Evolutionary conservation across 1,140 invertebrate species (phyloP), one percentile per base, ranked within the genome.

Genomic region (Brachionus asplanchnoidis): DNA sequence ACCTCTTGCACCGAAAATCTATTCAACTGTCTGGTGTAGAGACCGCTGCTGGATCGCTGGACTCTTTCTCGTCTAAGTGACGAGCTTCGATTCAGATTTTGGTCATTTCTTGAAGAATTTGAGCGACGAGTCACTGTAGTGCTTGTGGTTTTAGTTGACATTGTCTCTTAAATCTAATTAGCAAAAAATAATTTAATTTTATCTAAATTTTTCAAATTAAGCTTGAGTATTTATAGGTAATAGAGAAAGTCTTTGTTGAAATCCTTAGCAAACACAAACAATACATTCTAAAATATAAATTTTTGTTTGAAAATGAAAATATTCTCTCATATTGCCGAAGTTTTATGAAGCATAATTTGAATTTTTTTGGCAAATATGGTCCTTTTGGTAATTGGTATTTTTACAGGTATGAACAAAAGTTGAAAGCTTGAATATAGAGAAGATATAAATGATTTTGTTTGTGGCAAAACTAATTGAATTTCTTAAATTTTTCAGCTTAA

Each of bases 401-500:
- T 73, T 73, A 73, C 68, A 73, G 68, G 68, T 73, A 73, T 40
- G 65, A 36, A 28, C 9, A 68, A 28, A 68, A 68, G 32, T 6
- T 32, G 20, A 36, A 68, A 73, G 36, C 12, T 40, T 44, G 32
- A 73, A 40, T 40, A 40, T 40, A 40, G 8, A 73, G 36, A 73
- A 73, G 65, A 23, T 68, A 12, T 68, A 68, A 73, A 73, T 73
- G 26, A 73, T 73, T 73, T 20, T 73, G 68, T 73, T 73, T 73
- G 36, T 73, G 53, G 53, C 53, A 56, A 56, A 56, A 56, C 53
- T 56, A 56, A 73, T 40, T 36, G 32, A 73, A 73, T 73, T 73
- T 73, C 68, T 73, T n/a, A 9, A 73, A 73, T 73, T 73, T 73
- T 73, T 73, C 26, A 73, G 68, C 68, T 73, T 73, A 73, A 73